Percentiles rank a stretch among this genome's conserved stretches.
Evolutionary conservation across 1,140 invertebrate genomes (phyloP).

Genomic region (Trichonephila clavipes): DNA sequence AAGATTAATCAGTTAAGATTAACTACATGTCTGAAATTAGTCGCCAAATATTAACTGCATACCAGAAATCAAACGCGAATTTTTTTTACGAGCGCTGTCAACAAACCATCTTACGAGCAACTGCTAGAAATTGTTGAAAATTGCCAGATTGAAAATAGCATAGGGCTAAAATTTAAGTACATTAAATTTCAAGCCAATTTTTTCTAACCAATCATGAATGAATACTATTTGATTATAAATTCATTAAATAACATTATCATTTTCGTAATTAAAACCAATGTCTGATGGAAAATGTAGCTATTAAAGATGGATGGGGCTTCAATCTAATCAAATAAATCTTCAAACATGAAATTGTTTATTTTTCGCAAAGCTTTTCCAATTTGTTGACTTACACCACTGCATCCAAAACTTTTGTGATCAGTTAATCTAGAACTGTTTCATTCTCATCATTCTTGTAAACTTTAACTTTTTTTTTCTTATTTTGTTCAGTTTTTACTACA

Average conservation of each 20-base stretch:
- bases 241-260: neutral
- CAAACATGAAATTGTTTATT: neutral
- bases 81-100: no score
- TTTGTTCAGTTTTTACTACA: slow-evolving; percentile 25
- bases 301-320: neutral
- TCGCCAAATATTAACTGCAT: no score
- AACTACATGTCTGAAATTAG: no score
- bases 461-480: slow-evolving; percentile 12
- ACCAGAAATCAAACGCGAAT: no score
- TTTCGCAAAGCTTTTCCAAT: slow-evolving; percentile 1
- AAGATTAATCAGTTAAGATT: no score
- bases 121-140: no score
- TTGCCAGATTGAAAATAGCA: no score
- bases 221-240: neutral
- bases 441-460: slow-evolving; percentile 55
- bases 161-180: no score
- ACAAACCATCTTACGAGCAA: no score
- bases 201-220: no score
- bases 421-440: slow-evolving; percentile 47
- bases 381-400: slow-evolving; percentile 29
- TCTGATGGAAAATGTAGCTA: neutral
- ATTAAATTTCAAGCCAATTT: no score
- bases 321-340: neutral
- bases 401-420: neutral
- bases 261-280: neutral